Evolutionary conservation across 1,140 invertebrate species (phyloP), one percentile per base, ranked within the genome.

Genomic region (Papilio polyxenes): DNA sequence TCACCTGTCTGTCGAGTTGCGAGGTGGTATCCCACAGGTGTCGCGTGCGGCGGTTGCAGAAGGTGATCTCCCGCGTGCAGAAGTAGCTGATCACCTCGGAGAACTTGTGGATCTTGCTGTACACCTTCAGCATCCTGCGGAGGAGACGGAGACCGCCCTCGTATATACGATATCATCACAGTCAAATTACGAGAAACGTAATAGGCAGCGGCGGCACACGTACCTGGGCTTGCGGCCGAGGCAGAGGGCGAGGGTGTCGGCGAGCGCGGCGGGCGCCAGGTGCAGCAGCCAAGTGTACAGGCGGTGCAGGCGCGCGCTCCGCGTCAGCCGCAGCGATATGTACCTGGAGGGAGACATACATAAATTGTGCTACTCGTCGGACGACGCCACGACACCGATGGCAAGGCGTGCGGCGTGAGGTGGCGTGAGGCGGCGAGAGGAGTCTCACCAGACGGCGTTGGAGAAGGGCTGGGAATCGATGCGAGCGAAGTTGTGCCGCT

Each of bases 91-190:
- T 93, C 0, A 97, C 96, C 3, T 95, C 91, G 0, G 96, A 95
- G 65, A 98, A 97, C 89, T 96, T 97, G 85, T 97, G 96, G 53
- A 98, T 95, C 90, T 97, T 98, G 75, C 95, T 95, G 88, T 98
- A 98, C 23, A 97, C 95, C 84, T 96, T 96, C 80, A 96, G 90
- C 88, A 98, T 94, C 89, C 95, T 95, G 88, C 2, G 40, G 74
- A 8, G 15, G 20, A 31, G 62, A 20, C n/a, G 15, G 23, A 20
- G 81, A 83, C 11, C 40, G n/a, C 53, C 59, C 40, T 44, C 7
- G 40, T 44, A 44, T 7, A 44, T 44, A 7, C 0, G 4, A 44
- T 44, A 7, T 44, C 0, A 2, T 44, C 4, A 44, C 40, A 44
- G 40, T 7, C 1, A 7, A 44, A 44, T 44, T 7, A 44, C 40